Conservation (phyloP, 2,797 vertebrate species). For the Microctenopoma lineatum region DNA sequence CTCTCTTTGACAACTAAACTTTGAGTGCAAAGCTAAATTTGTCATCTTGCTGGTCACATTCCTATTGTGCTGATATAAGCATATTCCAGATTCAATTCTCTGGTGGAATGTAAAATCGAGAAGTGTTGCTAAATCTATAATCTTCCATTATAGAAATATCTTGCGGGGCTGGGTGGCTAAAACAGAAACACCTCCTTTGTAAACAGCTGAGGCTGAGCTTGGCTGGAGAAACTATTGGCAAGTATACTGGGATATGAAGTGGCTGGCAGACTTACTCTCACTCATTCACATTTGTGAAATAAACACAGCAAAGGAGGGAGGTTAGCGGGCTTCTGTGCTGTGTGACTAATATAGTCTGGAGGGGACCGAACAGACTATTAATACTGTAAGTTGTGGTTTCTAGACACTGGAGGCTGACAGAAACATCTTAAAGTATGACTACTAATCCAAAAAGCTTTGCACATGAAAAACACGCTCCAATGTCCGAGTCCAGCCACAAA, state of each 20-base stretch:
- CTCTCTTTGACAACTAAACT: neutral
- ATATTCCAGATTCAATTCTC: neutral
- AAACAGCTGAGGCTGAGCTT: constrained; percentile 65
- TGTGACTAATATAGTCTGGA: constrained; percentile 75
- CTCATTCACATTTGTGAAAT: constrained; percentile 73
- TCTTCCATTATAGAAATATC: constrained; percentile 30
- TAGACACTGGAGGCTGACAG: constrained; percentile 52
- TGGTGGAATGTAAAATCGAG: constrained; percentile 24
- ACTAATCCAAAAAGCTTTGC: constrained; percentile 14
- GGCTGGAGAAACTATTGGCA: constrained; percentile 61
- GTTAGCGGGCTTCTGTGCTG: constrained; percentile 49
- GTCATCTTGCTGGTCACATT: neutral
- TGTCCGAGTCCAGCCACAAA: constrained; percentile 8
- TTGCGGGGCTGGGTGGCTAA: constrained; percentile 20
- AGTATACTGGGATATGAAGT: constrained; percentile 52
- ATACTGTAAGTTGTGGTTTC: constrained; percentile 67
- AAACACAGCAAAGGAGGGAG: constrained; percentile 58
- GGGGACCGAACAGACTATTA: constrained; percentile 67
- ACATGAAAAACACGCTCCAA: constrained; percentile 16
- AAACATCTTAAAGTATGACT: constrained; percentile 26
- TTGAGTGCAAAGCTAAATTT: too few relatives aligned
- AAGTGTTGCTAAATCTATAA: constrained; percentile 28
- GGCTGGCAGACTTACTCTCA: constrained; percentile 71
- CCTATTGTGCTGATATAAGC: constrained; percentile 4
- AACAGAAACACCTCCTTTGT: constrained; percentile 61